Evolutionary conservation across 2,113 vertebrate species (phyloP).

Genomic region (western clawed frog (Xenopus tropicalis)): DNA sequence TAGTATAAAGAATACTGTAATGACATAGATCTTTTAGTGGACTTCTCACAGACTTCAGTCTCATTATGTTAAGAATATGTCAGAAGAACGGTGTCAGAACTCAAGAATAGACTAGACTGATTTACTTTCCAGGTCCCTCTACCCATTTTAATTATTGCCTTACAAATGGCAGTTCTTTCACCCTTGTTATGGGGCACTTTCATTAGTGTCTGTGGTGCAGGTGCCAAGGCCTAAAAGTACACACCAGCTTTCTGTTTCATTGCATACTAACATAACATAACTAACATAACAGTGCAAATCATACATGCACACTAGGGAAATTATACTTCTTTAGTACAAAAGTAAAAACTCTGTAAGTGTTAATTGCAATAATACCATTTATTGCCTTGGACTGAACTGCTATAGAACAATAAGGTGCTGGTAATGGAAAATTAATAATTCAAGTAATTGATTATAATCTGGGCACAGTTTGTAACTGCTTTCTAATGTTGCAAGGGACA

Average conservation of each 20-base stretch:
- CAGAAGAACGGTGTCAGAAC: conserved; percentile 66
- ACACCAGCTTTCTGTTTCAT: conserved; percentile 64
- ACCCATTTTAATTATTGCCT: conserved; percentile 69
- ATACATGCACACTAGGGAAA: conserved; percentile 35
- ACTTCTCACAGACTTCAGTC: conserved; percentile 63
- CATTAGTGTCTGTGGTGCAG: conserved; percentile 66
- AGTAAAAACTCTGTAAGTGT: conserved; percentile 45
- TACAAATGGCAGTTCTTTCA: conserved; percentile 72
- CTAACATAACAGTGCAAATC: conserved; percentile 51
- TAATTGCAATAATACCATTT: conserved; percentile 25
- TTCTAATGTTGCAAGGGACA: conserved; percentile 13
- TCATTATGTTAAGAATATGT: conserved; percentile 74
- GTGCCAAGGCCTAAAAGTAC: conserved; percentile 62
- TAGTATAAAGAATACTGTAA: conserved; percentile 50
- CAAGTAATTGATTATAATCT: conserved; percentile 37
- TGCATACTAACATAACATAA: too few relatives aligned
- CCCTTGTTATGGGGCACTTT: conserved; percentile 65
- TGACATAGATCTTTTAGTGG: conserved; percentile 53
- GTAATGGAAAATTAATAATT: conserved; percentile 42
- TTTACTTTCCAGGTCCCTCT: conserved; percentile 69
- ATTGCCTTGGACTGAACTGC: conserved; percentile 19
- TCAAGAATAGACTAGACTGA: conserved; percentile 65
- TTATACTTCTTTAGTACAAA: conserved; percentile 22
- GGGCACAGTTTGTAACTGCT: conserved; percentile 25
- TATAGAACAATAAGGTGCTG: conserved; percentile 16